Evolutionary conservation across 1,140 invertebrate species (phyloP), one percentile per base, ranked within the genome.

Genomic region (Holcopasites calliopsidis): DNA sequence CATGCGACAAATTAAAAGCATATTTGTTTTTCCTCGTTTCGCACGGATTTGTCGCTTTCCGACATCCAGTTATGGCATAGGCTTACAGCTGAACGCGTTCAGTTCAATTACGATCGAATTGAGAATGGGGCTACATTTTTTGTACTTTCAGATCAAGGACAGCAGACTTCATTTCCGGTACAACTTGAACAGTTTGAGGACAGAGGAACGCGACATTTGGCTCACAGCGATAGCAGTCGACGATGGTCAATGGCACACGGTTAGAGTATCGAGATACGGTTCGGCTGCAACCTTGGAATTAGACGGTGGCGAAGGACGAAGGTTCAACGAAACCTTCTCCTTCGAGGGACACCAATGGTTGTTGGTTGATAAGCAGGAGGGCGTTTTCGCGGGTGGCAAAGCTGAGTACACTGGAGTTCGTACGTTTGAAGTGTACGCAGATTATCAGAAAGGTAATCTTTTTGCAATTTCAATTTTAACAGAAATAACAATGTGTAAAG

Each of bases 221-320:
- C 92, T 99, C 13, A 97, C 96, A 66, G 94, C 96, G 38, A 95
- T 98, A 18, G 94, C 95, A 3, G 97, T 99, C 1, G 97, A 98
- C 87, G 98, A 99, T 91, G 98, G 98, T 13, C 97, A 98, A 85
- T 99, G 98, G 98, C 98, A 99, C 88, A 97, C 96, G 10, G 97
- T 98, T 0, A 94, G 96, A 79, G 96, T 97, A 0, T 96, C 95
- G 84, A 94, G 98, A 71, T 98, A 97, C 82, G 98, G 98, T 42
- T 98, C 97, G 42, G 97, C 97, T 7, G 97, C 98, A n/a, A 97
- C 96, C 13, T 90, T 99, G 52, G 97, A 97, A 87, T 91, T 99
- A 50, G 98, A 99, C 90, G 97, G 97, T 16, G 98, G 98, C 3
- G 98, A 99, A 93, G 98, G 98, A 0, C 92, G 97, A 79, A 93